Conservation (phyloP, 2,888 invertebrate species). For the Tenthredo notha region DNA sequence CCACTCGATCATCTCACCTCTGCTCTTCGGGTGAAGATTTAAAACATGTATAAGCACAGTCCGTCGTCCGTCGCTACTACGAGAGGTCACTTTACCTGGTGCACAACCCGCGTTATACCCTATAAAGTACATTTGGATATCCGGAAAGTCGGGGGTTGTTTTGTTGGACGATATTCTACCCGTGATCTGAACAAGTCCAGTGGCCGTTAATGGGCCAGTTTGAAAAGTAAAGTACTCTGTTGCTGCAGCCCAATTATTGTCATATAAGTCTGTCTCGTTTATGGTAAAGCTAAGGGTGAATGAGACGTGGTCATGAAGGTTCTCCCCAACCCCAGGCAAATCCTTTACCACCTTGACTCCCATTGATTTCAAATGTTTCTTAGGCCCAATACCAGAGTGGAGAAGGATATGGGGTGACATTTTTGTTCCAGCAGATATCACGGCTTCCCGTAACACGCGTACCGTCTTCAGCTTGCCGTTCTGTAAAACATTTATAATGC, state of each 20-base stretch:
- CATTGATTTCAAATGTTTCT: not conserved
- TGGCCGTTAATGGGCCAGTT: not conserved
- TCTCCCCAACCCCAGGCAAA: conserved; percentile 18
- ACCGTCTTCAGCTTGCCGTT: conserved; percentile 1
- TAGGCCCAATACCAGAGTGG: not conserved
- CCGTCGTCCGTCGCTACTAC: not conserved
- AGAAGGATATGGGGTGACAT: not conserved
- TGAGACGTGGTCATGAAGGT: not conserved
- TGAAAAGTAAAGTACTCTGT: conserved; percentile 81
- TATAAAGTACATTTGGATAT: not conserved
- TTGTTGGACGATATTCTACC: not conserved
- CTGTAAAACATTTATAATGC: not conserved
- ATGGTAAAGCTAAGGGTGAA: not conserved
- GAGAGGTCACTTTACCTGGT: not conserved
- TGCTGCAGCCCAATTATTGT: conserved; percentile 81
- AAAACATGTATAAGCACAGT: not conserved
- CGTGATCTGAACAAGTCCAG: not conserved
- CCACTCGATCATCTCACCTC: conserved; percentile 76
- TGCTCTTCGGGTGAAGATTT: conserved; percentile 60
- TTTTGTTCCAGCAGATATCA: not conserved
- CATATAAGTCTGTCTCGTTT: not conserved
- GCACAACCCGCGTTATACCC: conserved; percentile 65
- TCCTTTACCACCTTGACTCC: conserved; percentile 10
- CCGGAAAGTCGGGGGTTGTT: not conserved
- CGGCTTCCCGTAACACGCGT: not conserved